Base-by-base conservation (phyloP, 2,888 invertebrate species). In the Pristionchus exspectatus region DNA sequence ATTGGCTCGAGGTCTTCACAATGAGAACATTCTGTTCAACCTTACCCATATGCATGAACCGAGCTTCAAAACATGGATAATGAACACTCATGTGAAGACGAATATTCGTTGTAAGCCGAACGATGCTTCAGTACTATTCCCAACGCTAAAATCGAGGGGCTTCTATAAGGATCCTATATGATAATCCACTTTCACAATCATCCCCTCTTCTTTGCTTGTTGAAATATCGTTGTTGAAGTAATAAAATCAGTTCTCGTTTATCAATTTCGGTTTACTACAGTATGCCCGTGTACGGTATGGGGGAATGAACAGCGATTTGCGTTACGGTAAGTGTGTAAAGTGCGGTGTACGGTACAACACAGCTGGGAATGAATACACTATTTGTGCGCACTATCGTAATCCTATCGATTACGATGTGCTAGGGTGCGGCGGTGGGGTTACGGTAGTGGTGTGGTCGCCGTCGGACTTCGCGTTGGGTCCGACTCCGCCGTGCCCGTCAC, bases 221-320 rank as follows among this genome's bases (percentile, higher is more conserved):
- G 38, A 5, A 3, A 38, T 5, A 38, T 38, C 38, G 2, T 38
- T 38, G 5, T 5, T n/a, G n/a, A 38, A 38, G 38, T 3, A 66
- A n/a, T 24, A 69, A 69, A 69, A 69, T 69, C 69, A 69, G 69
- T 69, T 69, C 69, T 69, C 69, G 69, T 69, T 69, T 69, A 69
- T 69, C 69, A 69, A 69, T 69, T 69, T 69, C 69, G 69, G 69
- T 30, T 7, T 69, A 69, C 69, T 69, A 69, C 30, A 69, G 30
- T 69, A 30, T 30, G 30, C 69, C 69, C 69, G 69, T 69, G 30
- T 69, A 69, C 69, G 69, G 69, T 69, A 69, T 16, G 69, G 69
- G n/a, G 30, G 69, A 56, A 69, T 69, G 69, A 69, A 69, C 69
- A 69, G 69, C 69, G 69, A 69, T 69, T 69, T 69, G 69, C 69